A percentile compares a stretch with the other conserved stretches of the same genome.
Conservation (phyloP, 2,797 vertebrate genomes). For the Phylloscopus collybita region DNA sequence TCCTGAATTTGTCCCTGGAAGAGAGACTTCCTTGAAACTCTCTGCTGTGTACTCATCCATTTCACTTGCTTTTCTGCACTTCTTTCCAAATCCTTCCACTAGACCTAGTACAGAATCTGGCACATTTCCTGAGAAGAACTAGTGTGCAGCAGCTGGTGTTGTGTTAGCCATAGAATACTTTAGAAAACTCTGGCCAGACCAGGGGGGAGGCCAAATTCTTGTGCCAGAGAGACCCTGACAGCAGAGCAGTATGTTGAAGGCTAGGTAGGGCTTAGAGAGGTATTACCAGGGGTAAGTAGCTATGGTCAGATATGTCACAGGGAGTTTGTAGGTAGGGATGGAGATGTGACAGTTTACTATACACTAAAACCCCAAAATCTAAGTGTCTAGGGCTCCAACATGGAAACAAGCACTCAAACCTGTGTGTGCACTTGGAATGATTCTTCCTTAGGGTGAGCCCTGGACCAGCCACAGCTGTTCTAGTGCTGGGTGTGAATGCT, state of each 20-base stretch:
- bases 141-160: not conserved
- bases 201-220: not conserved
- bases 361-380: no score
- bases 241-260: not conserved
- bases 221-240: not conserved
- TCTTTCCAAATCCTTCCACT: not conserved
- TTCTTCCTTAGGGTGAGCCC: not conserved
- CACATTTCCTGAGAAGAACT: not conserved
- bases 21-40: not conserved
- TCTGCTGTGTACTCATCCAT: not conserved
- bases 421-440: not conserved
- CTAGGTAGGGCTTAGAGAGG: not conserved
- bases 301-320: not conserved
- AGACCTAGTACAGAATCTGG: not conserved
- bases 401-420: not conserved
- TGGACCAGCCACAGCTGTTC: not conserved
- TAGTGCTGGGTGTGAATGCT: not conserved
- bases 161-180: not conserved
- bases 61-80: not conserved
- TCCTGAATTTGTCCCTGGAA: not conserved
- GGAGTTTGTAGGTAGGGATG: not conserved
- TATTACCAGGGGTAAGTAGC: not conserved
- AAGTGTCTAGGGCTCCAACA: no score
- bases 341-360: no score
- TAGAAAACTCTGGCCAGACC: not conserved